Percentiles rank a stretch among this genome's conserved stretches.
Conservation (phyloP, 2,797 vertebrate genomes). For the Rhabdophis nuchalis region DNA sequence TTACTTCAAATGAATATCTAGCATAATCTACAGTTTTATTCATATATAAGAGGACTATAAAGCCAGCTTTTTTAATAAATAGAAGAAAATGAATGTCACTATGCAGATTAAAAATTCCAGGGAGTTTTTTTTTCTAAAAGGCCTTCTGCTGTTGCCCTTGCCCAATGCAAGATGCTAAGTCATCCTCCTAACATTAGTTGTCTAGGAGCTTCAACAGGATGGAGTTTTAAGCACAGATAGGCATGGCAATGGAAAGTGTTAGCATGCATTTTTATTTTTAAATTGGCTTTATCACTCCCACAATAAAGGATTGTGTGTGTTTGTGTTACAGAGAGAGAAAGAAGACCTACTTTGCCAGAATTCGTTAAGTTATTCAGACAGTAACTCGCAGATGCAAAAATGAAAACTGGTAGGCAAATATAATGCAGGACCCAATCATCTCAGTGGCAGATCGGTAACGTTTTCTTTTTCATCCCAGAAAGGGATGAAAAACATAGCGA, state of each 20-base stretch:
- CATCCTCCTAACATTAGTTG: neutral
- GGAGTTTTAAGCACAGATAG: neutral
- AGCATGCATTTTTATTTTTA: neutral
- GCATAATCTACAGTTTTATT: neutral
- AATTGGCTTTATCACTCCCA: neutral
- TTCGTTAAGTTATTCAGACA: neutral
- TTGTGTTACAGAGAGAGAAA: neutral
- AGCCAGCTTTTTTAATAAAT: constrained; percentile 2
- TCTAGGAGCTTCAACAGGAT: neutral
- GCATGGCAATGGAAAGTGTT: neutral
- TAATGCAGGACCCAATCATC: constrained; percentile 34
- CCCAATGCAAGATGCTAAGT: neutral
- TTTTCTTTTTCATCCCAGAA: constrained; percentile 24
- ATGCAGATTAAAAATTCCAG: neutral
- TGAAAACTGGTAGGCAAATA: neutral
- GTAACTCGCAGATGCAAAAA: neutral
- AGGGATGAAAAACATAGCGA: constrained; percentile 37
- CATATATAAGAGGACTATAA: neutral
- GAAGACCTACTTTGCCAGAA: neutral
- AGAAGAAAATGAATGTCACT: neutral
- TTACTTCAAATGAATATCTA: neutral
- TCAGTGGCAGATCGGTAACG: constrained; percentile 23
- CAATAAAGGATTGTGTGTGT: neutral
- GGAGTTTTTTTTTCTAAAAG: neutral
- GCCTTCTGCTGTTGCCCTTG: neutral